A percentile compares a stretch with the other conserved stretches of the same genome.
phyloP scores from a whole-genome alignment of 2,797 vertebrate species.

The Argya squamiceps region DNA sequence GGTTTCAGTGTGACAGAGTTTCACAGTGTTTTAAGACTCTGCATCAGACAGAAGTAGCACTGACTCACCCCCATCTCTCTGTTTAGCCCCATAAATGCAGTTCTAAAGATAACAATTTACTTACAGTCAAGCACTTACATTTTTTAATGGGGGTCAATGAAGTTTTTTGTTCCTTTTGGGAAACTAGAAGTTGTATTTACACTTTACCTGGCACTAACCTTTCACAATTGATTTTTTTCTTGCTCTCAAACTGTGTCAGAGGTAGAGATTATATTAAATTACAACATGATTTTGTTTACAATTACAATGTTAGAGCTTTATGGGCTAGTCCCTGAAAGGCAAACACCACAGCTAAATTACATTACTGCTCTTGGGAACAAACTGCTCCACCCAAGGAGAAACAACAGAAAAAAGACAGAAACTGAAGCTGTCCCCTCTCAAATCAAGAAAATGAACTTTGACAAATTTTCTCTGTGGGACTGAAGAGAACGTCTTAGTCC shows the following conservation, averaged over 20 bases:
- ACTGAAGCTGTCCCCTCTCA: background rate
- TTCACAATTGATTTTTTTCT: background rate
- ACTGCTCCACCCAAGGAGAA: background rate
- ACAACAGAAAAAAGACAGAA: background rate
- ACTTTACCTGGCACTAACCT: constrained; percentile 1
- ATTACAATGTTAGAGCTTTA: background rate
- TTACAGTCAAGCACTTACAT: background rate
- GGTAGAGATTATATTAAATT: background rate
- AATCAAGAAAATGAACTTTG: background rate
- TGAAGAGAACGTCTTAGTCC: background rate
- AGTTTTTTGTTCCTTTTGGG: background rate
- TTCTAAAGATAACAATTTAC: background rate
- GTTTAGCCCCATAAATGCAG: background rate
- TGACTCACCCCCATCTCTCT: background rate
- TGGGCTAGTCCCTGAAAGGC: background rate
- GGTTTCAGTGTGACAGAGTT: background rate
- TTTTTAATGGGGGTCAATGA: background rate
- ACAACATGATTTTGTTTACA: background rate
- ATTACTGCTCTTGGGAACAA: background rate
- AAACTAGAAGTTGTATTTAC: background rate
- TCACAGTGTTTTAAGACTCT: background rate
- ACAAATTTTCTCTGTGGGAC: background rate
- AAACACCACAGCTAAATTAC: background rate
- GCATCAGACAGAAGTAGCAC: background rate
- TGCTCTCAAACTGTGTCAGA: background rate